Evolutionary conservation across 2,113 vertebrate genomes (phyloP).

Genomic region (Phodopus roborovskii): DNA sequence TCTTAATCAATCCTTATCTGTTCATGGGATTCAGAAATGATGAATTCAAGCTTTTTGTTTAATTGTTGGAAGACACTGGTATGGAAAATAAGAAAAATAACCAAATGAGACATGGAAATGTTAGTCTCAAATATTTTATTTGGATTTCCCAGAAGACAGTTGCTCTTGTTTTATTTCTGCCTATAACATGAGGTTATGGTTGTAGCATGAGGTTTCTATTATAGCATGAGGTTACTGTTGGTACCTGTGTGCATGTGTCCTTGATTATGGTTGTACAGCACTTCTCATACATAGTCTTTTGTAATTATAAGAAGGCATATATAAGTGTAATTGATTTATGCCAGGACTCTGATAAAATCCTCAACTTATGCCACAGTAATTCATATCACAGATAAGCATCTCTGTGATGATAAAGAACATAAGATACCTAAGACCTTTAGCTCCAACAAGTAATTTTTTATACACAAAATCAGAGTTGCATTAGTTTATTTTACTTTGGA

Average conservation of each 20-base stretch:
- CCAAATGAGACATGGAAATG: background rate
- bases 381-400: constrained; percentile 53
- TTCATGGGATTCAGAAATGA: background rate
- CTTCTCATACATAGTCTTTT: constrained; percentile 65
- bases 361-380: constrained; percentile 80
- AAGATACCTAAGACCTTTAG: constrained; percentile 68
- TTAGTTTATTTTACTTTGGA: constrained; percentile 70
- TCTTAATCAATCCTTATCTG: constrained; percentile 27
- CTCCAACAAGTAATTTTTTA: constrained; percentile 74
- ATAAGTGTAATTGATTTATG: constrained; percentile 78
- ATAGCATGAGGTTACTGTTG: no score
- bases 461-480: constrained; percentile 71
- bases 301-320: constrained; percentile 56
- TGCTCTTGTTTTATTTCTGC: constrained; percentile 1
- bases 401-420: constrained; percentile 74
- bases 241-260: constrained; percentile 64
- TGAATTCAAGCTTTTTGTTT: constrained; percentile 29
- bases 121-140: background rate
- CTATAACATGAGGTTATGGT: constrained; percentile 1
- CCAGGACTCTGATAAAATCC: constrained; percentile 72
- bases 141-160: background rate
- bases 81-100: constrained; percentile 44
- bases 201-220: background rate
- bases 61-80: constrained; percentile 43
- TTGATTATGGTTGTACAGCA: constrained; percentile 70